Evolutionary conservation across 2,797 vertebrate genomes (phyloP).

Genomic region (Ambastaia sidthimunki): DNA sequence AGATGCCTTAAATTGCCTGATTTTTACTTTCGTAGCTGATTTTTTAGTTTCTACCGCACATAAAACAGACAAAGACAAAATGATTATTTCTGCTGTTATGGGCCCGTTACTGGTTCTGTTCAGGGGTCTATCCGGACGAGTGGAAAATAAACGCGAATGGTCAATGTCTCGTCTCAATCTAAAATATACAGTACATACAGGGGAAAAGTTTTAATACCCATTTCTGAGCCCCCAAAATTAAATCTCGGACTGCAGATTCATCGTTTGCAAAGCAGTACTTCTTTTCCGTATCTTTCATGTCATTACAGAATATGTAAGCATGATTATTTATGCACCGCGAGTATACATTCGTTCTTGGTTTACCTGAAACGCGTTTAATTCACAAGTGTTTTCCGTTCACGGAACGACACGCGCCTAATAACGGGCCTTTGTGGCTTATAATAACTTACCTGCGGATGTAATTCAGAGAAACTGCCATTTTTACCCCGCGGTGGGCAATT

Average conservation of each 20-base stretch:
- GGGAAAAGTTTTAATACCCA: background rate
- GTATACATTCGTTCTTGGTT: slow-evolving; percentile 1
- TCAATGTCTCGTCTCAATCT: too few relatives aligned
- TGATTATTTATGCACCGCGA: background rate
- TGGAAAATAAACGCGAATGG: too few relatives aligned
- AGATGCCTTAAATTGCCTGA: too few relatives aligned
- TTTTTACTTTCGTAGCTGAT: too few relatives aligned
- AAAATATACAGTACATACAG: too few relatives aligned
- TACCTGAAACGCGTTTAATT: background rate
- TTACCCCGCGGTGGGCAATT: slow-evolving; percentile 14
- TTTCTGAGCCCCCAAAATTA: background rate
- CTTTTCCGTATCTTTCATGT: background rate
- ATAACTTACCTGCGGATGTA: slow-evolving; percentile 24
- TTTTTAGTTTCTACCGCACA: too few relatives aligned
- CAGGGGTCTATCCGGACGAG: too few relatives aligned
- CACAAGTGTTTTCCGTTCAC: background rate
- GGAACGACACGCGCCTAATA: background rate
- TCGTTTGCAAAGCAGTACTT: background rate
- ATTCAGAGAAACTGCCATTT: slow-evolving; percentile 27
- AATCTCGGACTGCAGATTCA: background rate
- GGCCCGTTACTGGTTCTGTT: too few relatives aligned
- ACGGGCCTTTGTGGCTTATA: background rate
- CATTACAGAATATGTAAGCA: background rate
- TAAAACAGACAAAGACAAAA: too few relatives aligned
- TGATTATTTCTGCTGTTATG: too few relatives aligned